phyloP scores from a whole-genome alignment of 2,888 invertebrate genomes.

The Cyrtodaria siliqua region DNA sequence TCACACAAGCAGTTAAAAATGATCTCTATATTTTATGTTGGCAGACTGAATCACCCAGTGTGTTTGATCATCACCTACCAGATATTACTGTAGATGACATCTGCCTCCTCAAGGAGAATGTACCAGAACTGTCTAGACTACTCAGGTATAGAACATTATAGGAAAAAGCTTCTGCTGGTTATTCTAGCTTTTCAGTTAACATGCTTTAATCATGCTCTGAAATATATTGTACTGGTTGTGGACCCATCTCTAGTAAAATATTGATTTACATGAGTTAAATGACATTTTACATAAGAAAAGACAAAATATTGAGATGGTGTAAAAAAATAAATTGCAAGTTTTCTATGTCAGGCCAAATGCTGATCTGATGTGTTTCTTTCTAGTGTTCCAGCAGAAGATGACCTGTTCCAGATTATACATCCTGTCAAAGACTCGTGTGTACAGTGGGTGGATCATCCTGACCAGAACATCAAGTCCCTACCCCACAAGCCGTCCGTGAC shows the following conservation, averaged over 20 bases:
- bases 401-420: constrained; percentile 37
- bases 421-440: constrained; percentile 29
- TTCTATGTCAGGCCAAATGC: no score
- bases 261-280: no score
- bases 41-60: constrained; percentile 87
- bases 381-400: constrained; percentile 57
- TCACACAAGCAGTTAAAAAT: no score
- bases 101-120: constrained; percentile 77
- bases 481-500: constrained; percentile 24
- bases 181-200: no score
- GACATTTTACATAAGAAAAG: no score
- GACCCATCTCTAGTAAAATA: no score
- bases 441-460: constrained; percentile 37
- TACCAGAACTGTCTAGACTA: constrained; percentile 79
- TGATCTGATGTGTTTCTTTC: not conserved
- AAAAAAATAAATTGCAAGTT: no score
- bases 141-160: constrained; percentile 72
- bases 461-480: constrained; percentile 24
- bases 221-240: no score
- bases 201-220: no score
- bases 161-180: no score
- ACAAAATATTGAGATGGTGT: no score
- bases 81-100: constrained; percentile 84
- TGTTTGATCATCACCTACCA: constrained; percentile 85
- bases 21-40: no score